phyloP scores from a whole-genome alignment of 2,888 invertebrate genomes.

The Scaptomyza cyrtandrae region DNA sequence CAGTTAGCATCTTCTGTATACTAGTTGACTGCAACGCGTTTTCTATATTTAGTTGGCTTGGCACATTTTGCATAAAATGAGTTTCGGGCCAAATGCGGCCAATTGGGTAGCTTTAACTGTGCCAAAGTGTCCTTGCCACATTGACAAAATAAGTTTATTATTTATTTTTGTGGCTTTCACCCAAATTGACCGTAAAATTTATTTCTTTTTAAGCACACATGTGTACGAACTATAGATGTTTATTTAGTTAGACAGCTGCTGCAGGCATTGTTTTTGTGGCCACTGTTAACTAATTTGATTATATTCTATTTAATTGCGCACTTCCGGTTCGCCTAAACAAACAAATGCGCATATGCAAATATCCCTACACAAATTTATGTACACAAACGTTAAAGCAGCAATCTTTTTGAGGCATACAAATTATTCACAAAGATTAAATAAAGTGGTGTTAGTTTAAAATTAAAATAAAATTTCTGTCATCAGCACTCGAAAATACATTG shows the following conservation, averaged over 20 bases:
- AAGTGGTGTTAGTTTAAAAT: too few relatives aligned
- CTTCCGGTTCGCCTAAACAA: slow-evolving; percentile 8
- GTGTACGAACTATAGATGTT: background rate
- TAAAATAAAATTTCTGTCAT: too few relatives aligned
- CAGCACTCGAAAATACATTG: too few relatives aligned
- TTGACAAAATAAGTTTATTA: slow-evolving; percentile 37
- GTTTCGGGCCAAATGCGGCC: slow-evolving; percentile 2
- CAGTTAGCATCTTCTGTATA: slow-evolving; percentile 17
- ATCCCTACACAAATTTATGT: slow-evolving; percentile 3
- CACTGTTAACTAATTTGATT: slow-evolving; percentile 37
- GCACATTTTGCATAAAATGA: slow-evolving; percentile 36
- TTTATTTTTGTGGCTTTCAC: slow-evolving; percentile 27
- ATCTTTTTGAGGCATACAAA: too few relatives aligned
- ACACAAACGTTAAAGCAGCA: background rate
- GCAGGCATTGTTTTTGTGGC: slow-evolving; percentile 17
- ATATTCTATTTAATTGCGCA: slow-evolving; percentile 24
- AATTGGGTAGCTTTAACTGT: slow-evolving; percentile 46
- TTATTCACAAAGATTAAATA: too few relatives aligned
- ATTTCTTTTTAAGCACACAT: background rate
- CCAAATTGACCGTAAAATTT: background rate
- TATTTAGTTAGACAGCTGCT: slow-evolving; percentile 12
- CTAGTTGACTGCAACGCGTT: slow-evolving; percentile 7
- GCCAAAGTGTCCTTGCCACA: slow-evolving; percentile 47
- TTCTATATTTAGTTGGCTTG: slow-evolving; percentile 28
- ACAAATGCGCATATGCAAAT: slow-evolving; percentile 2